Base-by-base conservation (phyloP, 2,113 vertebrate species). In the Xiphias gladius region DNA sequence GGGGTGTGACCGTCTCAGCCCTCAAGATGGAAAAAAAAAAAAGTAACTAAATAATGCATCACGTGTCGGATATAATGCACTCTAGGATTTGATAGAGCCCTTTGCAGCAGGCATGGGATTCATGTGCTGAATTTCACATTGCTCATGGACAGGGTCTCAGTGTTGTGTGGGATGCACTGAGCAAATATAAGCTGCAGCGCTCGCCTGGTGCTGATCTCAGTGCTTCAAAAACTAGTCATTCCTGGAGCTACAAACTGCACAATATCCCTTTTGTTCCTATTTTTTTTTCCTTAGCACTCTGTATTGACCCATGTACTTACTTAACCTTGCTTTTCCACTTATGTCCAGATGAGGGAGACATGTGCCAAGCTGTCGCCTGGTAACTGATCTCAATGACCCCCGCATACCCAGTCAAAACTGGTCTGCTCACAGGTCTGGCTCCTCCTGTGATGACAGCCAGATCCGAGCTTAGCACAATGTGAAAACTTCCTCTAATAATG, bases 271-370 rank as follows among this genome's bases (percentile, higher is more conserved):
- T 91, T 91, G 75, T 84, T 84, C 73, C 19, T 66, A 83, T 86
- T 74, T 77, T 57, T 55, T 75, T 59, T 61, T 26, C 14, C 75
- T 61, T 43, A 88, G 87, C 89, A 63, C 68, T 73, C 83, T 74
- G 61, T 91, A 88, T 86, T 94, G 92, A 92, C 90, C 89, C 89
- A 91, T 95, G 94, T 91, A 95, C 94, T 95, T 89, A 91, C 89
- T 95, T 95, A 95, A 96, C 95, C 94, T 95, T 96, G 94, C 92
- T 90, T 79, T 95, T 73, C 91, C 90, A 83, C 46, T 84, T 43
- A 62, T 88, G 91, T 83, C 94, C 95, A 94, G 93, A 82, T 55
- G 94, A 92, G 92, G 95, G 94, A 91, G 94, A 93, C 89, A 91
- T 91, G 92, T 91, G 82, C 90, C 92, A 92, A 85, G 84, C 86